A percentile compares a stretch with the other conserved stretches of the same genome.
These are phyloP conservation scores for Neuroterus valhalla DNA, from an alignment of 1,140 invertebrate species.

Conservation along the genomic window DNA sequence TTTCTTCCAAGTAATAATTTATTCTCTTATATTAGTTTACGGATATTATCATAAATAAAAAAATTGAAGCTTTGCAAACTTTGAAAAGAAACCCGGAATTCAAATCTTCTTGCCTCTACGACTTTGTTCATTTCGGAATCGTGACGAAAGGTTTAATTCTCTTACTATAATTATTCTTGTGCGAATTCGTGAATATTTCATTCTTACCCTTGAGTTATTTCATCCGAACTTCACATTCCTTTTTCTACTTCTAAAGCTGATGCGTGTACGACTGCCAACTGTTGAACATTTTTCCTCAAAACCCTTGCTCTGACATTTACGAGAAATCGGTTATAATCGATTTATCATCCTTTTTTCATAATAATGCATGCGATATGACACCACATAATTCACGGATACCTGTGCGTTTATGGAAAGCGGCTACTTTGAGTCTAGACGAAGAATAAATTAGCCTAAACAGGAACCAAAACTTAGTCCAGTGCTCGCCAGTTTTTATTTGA, in stretches of 20 bases:
- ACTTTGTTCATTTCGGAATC: constrained; percentile 13
- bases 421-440: neutral
- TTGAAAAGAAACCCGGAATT: neutral
- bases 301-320: neutral
- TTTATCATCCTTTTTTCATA: neutral
- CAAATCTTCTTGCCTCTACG: neutral
- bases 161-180: neutral
- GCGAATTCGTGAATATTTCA: constrained; percentile 12
- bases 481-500: constrained; percentile 41
- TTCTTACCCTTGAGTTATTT: neutral
- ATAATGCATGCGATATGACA: constrained; percentile 16
- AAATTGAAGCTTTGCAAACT: neutral
- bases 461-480: constrained; percentile 4
- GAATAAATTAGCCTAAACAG: constrained; percentile 9
- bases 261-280: neutral
- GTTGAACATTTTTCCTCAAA: neutral
- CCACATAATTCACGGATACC: neutral
- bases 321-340: neutral
- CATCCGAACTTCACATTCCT: neutral
- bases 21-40: too few species aligned
- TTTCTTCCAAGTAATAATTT: too few species aligned
- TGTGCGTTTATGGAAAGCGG: constrained; percentile 14
- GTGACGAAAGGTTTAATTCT: constrained; percentile 8
- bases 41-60: neutral
- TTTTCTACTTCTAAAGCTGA: neutral